Conservation (phyloP, 1,140 invertebrate genomes). For the Sesamia nonagrioides region DNA sequence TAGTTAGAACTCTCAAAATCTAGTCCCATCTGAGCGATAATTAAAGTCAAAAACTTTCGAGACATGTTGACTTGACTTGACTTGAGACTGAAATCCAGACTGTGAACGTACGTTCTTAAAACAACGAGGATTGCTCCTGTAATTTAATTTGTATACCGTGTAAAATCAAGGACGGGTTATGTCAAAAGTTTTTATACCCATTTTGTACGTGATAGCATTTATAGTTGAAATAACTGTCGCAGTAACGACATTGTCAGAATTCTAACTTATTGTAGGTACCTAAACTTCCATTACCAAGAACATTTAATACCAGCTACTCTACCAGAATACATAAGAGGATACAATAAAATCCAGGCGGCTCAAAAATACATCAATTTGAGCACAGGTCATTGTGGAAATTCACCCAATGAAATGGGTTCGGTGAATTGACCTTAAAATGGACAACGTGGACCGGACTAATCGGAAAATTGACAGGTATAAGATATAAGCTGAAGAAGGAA, state of each 20-base stretch:
- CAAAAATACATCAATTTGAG: constrained; percentile 39
- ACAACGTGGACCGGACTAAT: constrained; percentile 54
- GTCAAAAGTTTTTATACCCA: background rate
- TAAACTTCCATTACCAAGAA: background rate
- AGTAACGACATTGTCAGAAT: background rate
- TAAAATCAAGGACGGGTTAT: background rate
- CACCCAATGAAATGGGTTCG: constrained; percentile 46
- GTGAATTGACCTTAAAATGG: constrained; percentile 60
- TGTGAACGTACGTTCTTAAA: no score
- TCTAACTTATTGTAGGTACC: background rate
- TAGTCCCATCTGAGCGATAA: no score
- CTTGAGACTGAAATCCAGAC: no score
- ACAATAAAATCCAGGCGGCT: constrained; percentile 35
- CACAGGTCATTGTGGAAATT: constrained; percentile 43
- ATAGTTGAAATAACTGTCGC: background rate
- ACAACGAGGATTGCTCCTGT: no score
- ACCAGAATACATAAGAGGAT: constrained; percentile 13
- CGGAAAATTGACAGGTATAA: constrained; percentile 23
- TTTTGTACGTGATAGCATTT: background rate
- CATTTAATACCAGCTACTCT: background rate
- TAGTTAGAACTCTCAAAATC: no score
- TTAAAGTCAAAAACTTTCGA: no score
- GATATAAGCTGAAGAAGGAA: constrained; percentile 18
- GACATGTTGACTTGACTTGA: no score
- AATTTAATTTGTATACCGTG: no score